Evolutionary conservation across 2,797 vertebrate genomes (phyloP).

Genomic region (Poecilia picta): DNA sequence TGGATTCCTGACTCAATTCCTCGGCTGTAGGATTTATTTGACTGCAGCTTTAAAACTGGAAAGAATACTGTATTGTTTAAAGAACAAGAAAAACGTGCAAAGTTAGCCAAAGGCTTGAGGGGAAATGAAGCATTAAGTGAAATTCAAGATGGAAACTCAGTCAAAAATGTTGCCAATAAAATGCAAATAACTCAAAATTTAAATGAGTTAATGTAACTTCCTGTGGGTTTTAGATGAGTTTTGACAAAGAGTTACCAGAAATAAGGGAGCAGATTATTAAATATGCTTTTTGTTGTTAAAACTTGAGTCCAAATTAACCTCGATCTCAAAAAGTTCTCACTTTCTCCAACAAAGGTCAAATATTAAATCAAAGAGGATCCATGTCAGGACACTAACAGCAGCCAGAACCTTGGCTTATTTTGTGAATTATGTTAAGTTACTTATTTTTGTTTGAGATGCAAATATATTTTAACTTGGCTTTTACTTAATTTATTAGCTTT

Average conservation of each 20-base stretch:
- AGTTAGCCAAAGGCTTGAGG: neutral
- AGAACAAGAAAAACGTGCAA: neutral
- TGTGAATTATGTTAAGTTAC: neutral
- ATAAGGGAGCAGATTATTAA: neutral
- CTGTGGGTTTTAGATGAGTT: neutral
- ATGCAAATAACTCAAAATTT: neutral
- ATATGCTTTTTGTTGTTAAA: neutral
- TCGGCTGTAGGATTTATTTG: neutral
- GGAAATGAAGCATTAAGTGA: neutral
- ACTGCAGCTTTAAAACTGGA: neutral
- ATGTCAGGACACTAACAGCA: no score
- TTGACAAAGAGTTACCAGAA: neutral
- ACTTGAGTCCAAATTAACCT: neutral
- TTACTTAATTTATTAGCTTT: no score
- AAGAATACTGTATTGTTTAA: neutral
- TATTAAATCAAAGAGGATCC: neutral
- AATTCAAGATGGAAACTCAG: neutral
- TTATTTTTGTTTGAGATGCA: no score
- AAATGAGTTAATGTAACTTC: neutral
- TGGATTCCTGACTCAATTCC: neutral
- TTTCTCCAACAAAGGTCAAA: neutral
- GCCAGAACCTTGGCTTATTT: neutral
- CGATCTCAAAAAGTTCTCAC: neutral
- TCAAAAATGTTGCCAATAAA: neutral
- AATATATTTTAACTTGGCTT: no score